A percentile compares a stretch with the other conserved stretches of the same genome.
Conservation (phyloP, 2,113 vertebrate species). For the Theristicus caerulescens region DNA sequence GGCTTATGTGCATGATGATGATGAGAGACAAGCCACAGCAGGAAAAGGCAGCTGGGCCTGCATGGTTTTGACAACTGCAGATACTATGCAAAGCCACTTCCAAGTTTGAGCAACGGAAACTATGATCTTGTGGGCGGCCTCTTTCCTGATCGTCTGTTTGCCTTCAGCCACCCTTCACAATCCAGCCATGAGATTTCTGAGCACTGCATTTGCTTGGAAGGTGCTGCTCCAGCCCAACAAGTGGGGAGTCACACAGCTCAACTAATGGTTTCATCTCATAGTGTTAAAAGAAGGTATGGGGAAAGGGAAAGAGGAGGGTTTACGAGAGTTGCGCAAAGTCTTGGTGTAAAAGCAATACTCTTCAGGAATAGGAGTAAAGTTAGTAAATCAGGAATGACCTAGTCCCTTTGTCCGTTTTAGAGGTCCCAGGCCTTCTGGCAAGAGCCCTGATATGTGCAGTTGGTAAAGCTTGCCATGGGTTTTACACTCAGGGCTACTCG, state of each 20-base stretch:
- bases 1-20: accelerated
- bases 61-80: neutral
- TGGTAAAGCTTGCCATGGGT: neutral
- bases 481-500: neutral
- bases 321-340: neutral
- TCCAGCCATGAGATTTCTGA: neutral
- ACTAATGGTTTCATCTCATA: neutral
- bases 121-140: neutral
- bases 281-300: neutral
- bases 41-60: neutral
- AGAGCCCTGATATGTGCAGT: neutral
- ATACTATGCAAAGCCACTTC: neutral
- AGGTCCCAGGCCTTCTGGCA: neutral
- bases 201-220: neutral
- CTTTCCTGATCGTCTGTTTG: neutral
- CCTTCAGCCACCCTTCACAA: neutral
- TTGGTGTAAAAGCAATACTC: neutral
- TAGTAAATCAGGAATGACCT: neutral
- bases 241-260: neutral
- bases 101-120: neutral
- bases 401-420: neutral
- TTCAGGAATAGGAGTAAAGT: neutral
- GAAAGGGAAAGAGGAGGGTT: neutral
- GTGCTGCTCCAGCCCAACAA: neutral
- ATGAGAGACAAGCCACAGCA: neutral